These are phyloP conservation scores for Furcifer pardalis DNA, from an alignment of 2,797 vertebrate species.

Conservation along the genomic window DNA sequence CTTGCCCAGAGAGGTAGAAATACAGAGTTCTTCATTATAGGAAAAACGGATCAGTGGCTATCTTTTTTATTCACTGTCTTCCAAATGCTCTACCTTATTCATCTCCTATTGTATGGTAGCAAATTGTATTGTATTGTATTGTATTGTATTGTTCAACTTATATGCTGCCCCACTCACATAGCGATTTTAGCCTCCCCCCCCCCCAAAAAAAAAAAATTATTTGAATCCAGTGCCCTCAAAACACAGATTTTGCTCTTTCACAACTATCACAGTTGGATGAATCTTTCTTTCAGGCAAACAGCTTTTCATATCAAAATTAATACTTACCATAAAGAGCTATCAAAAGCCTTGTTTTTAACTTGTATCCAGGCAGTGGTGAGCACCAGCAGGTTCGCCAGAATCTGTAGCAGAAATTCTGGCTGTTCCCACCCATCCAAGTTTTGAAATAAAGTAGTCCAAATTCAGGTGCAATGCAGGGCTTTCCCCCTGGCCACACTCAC, in stretches of 20 bases:
- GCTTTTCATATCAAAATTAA: background rate
- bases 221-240: constrained; percentile 54
- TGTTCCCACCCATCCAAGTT: too few relatives aligned
- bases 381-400: too few relatives aligned
- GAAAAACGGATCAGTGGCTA: background rate
- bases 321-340: background rate
- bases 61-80: background rate
- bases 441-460: too few relatives aligned
- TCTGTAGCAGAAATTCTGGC: too few relatives aligned
- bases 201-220: constrained; percentile 58
- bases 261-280: constrained; percentile 36
- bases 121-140: too few relatives aligned
- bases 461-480: too few relatives aligned
- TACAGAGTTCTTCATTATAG: constrained; percentile 45
- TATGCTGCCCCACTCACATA: too few relatives aligned
- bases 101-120: constrained; percentile 31
- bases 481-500: too few relatives aligned
- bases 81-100: constrained; percentile 35
- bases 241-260: constrained; percentile 24
- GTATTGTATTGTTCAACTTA: too few relatives aligned
- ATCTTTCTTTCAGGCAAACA: constrained; percentile 33
- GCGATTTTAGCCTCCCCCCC: constrained; percentile 29
- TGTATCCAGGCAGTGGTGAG: too few relatives aligned
- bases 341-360: background rate
- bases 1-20: constrained; percentile 51